Evolutionary conservation across 2,888 invertebrate genomes (phyloP).

Genomic region (Atherix ibis): DNA sequence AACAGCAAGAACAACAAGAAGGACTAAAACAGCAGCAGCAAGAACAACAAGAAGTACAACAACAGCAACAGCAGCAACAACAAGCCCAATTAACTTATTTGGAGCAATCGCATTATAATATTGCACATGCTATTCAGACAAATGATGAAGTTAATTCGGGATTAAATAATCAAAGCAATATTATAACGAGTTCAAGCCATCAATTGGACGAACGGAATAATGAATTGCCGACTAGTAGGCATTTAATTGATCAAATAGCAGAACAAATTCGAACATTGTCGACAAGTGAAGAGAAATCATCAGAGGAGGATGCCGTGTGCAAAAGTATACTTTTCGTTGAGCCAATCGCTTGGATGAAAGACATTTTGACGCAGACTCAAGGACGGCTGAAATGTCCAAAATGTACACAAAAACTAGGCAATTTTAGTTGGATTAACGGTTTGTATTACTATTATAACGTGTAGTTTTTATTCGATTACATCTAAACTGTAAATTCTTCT

Average conservation of each 20-base stretch:
- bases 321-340: constrained; percentile 70
- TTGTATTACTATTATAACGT: constrained; percentile 16
- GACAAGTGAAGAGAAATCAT: constrained; percentile 11
- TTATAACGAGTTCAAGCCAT: too few relatives aligned
- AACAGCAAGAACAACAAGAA: constrained; percentile 13
- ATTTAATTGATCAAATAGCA: constrained; percentile 23
- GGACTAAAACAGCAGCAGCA: constrained; percentile 7
- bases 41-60: constrained; percentile 12
- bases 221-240: constrained; percentile 11
- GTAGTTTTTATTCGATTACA: not conserved
- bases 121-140: too few relatives aligned
- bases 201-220: not conserved
- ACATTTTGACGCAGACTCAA: constrained; percentile 48
- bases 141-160: too few relatives aligned
- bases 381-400: constrained; percentile 80
- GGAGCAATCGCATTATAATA: too few relatives aligned
- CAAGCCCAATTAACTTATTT: too few relatives aligned
- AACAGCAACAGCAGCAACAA: constrained; percentile 6
- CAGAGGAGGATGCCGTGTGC: constrained; percentile 36
- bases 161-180: too few relatives aligned
- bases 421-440: constrained; percentile 84
- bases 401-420: constrained; percentile 71
- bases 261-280: constrained; percentile 22
- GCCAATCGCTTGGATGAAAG: constrained; percentile 79
- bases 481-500: not conserved